Conservation (phyloP, 1,140 invertebrate species). For the Hyphantria cunea region DNA sequence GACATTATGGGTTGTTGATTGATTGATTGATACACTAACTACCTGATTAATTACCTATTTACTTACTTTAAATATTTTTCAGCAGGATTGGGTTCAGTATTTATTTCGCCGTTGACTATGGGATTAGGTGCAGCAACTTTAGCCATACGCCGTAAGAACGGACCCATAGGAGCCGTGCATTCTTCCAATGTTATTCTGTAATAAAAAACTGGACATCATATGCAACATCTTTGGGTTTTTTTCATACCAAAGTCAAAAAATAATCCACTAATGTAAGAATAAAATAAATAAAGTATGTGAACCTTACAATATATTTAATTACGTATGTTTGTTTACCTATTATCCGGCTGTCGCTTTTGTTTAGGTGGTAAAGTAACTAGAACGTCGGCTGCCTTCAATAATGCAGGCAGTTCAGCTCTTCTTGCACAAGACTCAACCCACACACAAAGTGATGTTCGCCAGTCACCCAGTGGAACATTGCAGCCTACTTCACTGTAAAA, state of each 20-base stretch:
- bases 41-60: too few species aligned
- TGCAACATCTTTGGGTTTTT: too few species aligned
- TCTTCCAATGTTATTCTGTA: conserved; percentile 75
- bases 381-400: conserved; percentile 76
- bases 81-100: conserved; percentile 61
- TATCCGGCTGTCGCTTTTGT: conserved; percentile 65
- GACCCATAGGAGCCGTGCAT: conserved; percentile 76
- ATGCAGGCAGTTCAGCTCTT: conserved; percentile 72
- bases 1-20: too few species aligned
- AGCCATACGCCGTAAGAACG: conserved; percentile 75
- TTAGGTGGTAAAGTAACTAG: conserved; percentile 70
- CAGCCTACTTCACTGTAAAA: conserved; percentile 73
- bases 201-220: not conserved
- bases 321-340: conserved; percentile 48
- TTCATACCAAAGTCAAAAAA: too few species aligned
- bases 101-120: conserved; percentile 57
- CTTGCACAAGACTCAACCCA: conserved; percentile 75
- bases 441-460: conserved; percentile 77
- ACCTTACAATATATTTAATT: too few species aligned
- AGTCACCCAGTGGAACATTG: conserved; percentile 75
- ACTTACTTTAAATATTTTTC: conserved; percentile 74
- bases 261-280: too few species aligned
- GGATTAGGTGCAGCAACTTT: conserved; percentile 66
- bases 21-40: too few species aligned
- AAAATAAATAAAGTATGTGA: too few species aligned